Percentiles rank a stretch among this genome's conserved stretches.
These are phyloP conservation scores for Cyanistes caeruleus DNA, from an alignment of 2,113 vertebrate genomes.

Conservation along the genomic window DNA sequence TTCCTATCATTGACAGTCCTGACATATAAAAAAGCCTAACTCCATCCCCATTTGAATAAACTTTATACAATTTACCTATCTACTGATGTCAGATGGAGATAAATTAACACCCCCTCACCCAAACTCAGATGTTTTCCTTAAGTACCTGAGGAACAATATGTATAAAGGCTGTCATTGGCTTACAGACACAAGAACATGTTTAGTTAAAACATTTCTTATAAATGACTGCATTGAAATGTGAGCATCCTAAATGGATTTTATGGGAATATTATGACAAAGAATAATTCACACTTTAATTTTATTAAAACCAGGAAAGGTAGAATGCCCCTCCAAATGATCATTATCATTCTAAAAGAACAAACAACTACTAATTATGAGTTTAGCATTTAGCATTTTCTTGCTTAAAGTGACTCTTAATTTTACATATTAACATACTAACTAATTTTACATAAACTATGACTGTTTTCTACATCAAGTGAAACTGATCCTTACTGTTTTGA, in stretches of 20 bases:
- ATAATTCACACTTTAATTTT: not conserved
- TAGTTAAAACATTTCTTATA: not conserved
- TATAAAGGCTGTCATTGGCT: not conserved
- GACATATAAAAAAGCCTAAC: not conserved
- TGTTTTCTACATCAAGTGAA: conserved; percentile 33
- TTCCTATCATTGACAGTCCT: not conserved
- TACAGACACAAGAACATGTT: not conserved
- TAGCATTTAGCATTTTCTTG: not conserved
- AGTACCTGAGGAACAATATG: not conserved
- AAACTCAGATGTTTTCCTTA: not conserved
- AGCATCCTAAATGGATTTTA: not conserved
- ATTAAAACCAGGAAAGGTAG: not conserved
- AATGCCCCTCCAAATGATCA: not conserved
- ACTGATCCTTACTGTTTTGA: conserved; percentile 2
- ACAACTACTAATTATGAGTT: conserved; percentile 4
- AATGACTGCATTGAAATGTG: not conserved
- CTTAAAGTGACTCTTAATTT: conserved; percentile 21
- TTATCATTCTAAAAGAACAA: not conserved
- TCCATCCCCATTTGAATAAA: not conserved
- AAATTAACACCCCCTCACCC: not conserved
- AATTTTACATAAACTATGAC: not conserved
- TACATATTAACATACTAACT: not conserved
- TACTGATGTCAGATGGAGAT: not conserved
- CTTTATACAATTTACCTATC: not conserved
- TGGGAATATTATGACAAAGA: not conserved